A percentile compares a stretch with the other conserved stretches of the same genome.
Evolutionary conservation across 2,888 invertebrate genomes (phyloP).

Genomic region (Empis stercorea): DNA sequence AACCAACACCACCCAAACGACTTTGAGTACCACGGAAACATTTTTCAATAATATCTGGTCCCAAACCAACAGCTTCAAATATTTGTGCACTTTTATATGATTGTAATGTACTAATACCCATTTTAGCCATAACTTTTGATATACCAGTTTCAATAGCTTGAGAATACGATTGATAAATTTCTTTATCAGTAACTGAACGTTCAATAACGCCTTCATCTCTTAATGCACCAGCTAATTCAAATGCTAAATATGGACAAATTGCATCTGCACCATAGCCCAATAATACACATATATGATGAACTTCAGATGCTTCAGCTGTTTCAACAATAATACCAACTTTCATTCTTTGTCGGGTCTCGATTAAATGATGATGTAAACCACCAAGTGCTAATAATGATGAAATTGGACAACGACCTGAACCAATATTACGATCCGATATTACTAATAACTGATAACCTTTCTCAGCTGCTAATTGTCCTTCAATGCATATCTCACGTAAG

Average conservation of each 20-base stretch:
- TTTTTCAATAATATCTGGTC: constrained; percentile 82
- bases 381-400: constrained; percentile 79
- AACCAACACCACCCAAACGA: constrained; percentile 74
- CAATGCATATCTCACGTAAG: constrained; percentile 64
- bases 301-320: constrained; percentile 90
- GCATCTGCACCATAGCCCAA: constrained; percentile 96
- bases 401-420: constrained; percentile 52
- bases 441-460: constrained; percentile 73
- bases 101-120: constrained; percentile 98
- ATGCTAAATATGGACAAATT: constrained; percentile 92
- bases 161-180: constrained; percentile 76
- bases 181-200: constrained; percentile 58
- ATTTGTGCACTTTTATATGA: constrained; percentile 99
- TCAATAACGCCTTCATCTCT: constrained; percentile 78
- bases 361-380: constrained; percentile 89
- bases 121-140: constrained; percentile 95
- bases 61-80: constrained; percentile 94
- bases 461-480: constrained; percentile 68
- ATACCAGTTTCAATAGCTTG: constrained; percentile 85
- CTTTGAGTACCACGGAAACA: constrained; percentile 75
- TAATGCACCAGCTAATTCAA: constrained; percentile 80
- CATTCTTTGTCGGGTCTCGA: constrained; percentile 89
- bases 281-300: constrained; percentile 92
- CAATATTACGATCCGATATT: constrained; percentile 65
- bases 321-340: constrained; percentile 91